phyloP scores from a whole-genome alignment of 1,140 invertebrate species.

The Acyrthosiphon pisum region DNA sequence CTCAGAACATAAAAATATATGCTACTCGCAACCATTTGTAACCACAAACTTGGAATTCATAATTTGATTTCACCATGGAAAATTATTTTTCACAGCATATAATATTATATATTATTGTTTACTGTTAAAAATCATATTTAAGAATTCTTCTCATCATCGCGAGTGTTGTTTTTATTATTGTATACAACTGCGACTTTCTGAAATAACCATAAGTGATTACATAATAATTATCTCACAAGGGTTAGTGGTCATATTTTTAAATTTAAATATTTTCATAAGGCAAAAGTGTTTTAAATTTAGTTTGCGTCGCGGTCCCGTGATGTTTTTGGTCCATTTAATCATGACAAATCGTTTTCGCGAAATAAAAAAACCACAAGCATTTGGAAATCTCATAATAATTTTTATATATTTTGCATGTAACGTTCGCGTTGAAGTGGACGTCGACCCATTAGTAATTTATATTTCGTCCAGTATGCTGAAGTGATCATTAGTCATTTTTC shows the following conservation, averaged over 20 bases:
- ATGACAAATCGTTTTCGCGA: not conserved
- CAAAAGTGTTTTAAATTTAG: not conserved
- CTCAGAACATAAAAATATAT: no score
- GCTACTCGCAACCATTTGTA: no score
- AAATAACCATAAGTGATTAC: not conserved
- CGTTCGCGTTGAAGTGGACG: not conserved
- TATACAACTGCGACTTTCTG: not conserved
- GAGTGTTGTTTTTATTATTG: not conserved
- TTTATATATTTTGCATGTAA: not conserved
- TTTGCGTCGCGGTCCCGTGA: not conserved
- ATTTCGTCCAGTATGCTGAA: not conserved
- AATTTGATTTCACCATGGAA: no score
- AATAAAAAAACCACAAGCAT: not conserved
- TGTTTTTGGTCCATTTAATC: not conserved
- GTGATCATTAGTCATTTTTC: slow-evolving; percentile 11
- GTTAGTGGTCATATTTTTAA: not conserved
- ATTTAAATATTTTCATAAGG: not conserved
- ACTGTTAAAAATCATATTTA: not conserved
- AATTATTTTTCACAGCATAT: no score
- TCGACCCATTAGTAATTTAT: not conserved
- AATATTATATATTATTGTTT: not conserved
- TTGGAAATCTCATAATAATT: not conserved
- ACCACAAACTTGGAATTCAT: no score
- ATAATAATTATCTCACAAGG: not conserved
- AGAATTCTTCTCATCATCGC: not conserved